Base-by-base conservation (phyloP, 2,888 invertebrate species). In the Epirrhoe alternata region DNA sequence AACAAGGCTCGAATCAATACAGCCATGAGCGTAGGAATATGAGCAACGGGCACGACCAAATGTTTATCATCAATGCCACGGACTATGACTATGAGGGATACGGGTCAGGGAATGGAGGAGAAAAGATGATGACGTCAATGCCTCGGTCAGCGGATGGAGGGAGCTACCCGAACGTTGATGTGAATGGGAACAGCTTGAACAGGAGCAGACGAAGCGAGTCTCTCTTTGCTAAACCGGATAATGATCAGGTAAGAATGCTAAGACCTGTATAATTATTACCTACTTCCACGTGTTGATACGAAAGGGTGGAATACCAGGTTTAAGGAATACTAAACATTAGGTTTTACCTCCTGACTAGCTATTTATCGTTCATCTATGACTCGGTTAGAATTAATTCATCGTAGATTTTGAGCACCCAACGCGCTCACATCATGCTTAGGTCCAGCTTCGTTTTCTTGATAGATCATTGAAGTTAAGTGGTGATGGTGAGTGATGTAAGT, bases 161-260 rank as follows among this genome's bases (percentile, higher is more conserved):
- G 0, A 74, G 51, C 49, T 65, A 77, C 38, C 67, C 57, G 10
- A 70, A 71, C 30, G 71, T 52, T 5, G 70, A 74, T 60, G 59
- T 52, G 12, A 71, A 62, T 47, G 74, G 58, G 17, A 65, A 63
- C 24, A 71, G 59, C 24, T 61, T 69, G 0, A 81, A 83, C 50
- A 82, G 86, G 24, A 83, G 77, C 3, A 87, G 77, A 71, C 78
- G 91, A 51, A 86, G 80, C 65, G 87, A 88, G 38, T 80, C 86
- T 0, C 75, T 90, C 14, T 62, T 89, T 3, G 78, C 74, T 66
- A 87, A 85, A 60, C 76, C 78, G 16, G 86, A 87, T 67, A 69
- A 76, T 6, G 86, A 88, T 74, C 86, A 89, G 86, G 92, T 92
- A 84, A 53, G 0, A 58, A 24, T 12, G 35, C 14, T 7, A 53